These are phyloP conservation scores for Hydractinia echinata DNA, from an alignment of 30 jellyfish, hydroid and myxozoan species.

Conservation along the genomic window DNA sequence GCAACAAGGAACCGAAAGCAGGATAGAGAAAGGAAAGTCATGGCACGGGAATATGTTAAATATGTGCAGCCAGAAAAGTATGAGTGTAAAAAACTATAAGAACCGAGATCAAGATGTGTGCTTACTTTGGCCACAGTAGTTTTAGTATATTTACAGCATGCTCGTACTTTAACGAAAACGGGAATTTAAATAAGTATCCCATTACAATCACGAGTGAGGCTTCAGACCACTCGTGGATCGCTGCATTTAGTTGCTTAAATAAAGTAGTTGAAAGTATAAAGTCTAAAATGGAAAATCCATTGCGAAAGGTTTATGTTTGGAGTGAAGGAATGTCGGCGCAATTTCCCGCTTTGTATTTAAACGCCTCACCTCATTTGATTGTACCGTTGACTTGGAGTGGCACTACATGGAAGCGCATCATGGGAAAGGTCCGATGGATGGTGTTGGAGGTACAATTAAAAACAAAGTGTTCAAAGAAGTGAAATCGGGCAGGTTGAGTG, in stretches of 20 bases:
- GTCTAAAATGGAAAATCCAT: neutral
- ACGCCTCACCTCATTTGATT: no score
- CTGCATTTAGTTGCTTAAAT: neutral
- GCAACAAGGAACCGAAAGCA: no score
- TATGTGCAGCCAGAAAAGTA: no score
- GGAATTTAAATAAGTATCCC: neutral
- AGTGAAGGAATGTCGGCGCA: slow-evolving; percentile 3
- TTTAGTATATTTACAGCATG: neutral
- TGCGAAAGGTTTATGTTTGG: slow-evolving; percentile 2
- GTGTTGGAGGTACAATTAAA: neutral
- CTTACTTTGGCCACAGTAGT: slow-evolving; percentile 12
- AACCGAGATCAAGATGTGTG: slow-evolving; percentile 5
- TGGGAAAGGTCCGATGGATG: slow-evolving; percentile 10
- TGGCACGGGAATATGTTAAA: no score
- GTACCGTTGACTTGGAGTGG: slow-evolving; percentile 5
- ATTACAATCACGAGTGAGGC: slow-evolving; percentile 7
- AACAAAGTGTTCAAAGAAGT: neutral
- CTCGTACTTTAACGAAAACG: no score
- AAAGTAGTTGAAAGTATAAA: neutral
- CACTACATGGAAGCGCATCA: no score
- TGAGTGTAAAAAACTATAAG: slow-evolving; percentile 5
- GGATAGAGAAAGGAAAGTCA: no score
- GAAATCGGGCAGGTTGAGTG: slow-evolving; percentile 8
- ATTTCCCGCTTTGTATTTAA: no score
- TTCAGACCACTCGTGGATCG: neutral